Base-by-base conservation (phyloP, 2,797 vertebrate species). In the Thunnus albacares region DNA sequence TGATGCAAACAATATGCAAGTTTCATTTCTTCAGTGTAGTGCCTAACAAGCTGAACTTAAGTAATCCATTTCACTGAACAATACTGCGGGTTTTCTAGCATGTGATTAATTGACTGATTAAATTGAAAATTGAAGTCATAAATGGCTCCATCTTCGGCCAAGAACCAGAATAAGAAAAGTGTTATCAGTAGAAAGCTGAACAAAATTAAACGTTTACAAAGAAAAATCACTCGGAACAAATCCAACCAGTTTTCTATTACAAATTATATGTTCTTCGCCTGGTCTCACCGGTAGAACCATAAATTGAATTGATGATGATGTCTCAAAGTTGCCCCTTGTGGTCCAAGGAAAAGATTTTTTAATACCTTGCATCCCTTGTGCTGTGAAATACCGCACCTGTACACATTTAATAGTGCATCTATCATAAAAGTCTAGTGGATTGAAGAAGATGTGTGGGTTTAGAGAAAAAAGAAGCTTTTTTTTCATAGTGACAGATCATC, bases 261-360 rank as follows among this genome's bases (percentile, higher is more conserved):
- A 79, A 64, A 81, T 81, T 86, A 5, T 55, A 80, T 87, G 67
- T 70, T 70, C 60, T 69, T 86, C 78, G 75, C 58, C 30, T 26
- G 47, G 51, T 75, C 56, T 60, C 79, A 43, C 77, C 84, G 85
- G 83, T 87, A 90, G 84, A 51, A 69, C 41, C 71, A 79, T 92
- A 91, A 91, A 88, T 38, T 79, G 77, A 85, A 93, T 89, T 88
- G 82, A 94, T 90, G 75, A 30, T 30, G 75, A 13, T 18, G 61
- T 61, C 77, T 81, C 56, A 77, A 80, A 89, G 77, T 83, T 84
- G 77, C 71, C 84, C 68, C 78, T 82, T 81, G 78, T 78, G 77
- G 76, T 86, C 72, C 58, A 59, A 81, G 56, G 52, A 92, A 87
- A 49, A 20, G 47, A 84, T 82, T 81, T 89, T 88, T 87, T 86